A percentile compares a stretch with the other conserved stretches of the same genome.
Evolutionary conservation across 2,888 invertebrate genomes (phyloP).

Genomic region (Hydroisotoma schaefferi): DNA sequence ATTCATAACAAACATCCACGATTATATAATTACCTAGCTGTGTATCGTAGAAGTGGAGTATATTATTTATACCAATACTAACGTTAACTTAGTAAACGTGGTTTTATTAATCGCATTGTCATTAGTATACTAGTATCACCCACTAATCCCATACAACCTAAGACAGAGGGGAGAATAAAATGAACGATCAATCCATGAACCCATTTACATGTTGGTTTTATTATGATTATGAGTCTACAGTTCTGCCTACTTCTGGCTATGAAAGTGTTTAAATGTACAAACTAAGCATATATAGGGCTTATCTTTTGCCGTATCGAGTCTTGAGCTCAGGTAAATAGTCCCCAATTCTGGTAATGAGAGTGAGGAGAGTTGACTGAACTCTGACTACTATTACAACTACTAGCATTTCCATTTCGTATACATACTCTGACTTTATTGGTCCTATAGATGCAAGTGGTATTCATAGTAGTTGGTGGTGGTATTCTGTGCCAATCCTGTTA

Average conservation of each 20-base stretch:
- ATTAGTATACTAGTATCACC: too few relatives aligned
- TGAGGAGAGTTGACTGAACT: conserved; percentile 3
- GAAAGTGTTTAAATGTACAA: too few relatives aligned
- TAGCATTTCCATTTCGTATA: conserved; percentile 11
- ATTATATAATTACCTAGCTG: too few relatives aligned
- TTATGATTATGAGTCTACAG: too few relatives aligned
- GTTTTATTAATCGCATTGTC: too few relatives aligned
- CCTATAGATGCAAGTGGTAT: neutral
- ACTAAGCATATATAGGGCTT: too few relatives aligned
- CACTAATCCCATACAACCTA: too few relatives aligned
- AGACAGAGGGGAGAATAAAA: neutral
- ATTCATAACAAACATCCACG: too few relatives aligned
- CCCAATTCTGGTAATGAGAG: conserved; percentile 15
- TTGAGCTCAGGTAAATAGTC: conserved; percentile 10
- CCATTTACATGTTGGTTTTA: neutral
- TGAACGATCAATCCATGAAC: neutral
- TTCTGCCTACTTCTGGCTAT: too few relatives aligned
- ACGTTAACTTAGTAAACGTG: too few relatives aligned
- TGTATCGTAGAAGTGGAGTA: too few relatives aligned
- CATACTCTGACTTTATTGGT: neutral
- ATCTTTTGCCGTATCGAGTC: neutral
- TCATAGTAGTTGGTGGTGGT: neutral
- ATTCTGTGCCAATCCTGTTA: conserved; percentile 12
- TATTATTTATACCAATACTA: too few relatives aligned
- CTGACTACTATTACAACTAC: neutral